A percentile compares a stretch with the other conserved stretches of the same genome.
phyloP scores from a whole-genome alignment of 1,140 invertebrate species.

The Drosophila seguyi region DNA sequence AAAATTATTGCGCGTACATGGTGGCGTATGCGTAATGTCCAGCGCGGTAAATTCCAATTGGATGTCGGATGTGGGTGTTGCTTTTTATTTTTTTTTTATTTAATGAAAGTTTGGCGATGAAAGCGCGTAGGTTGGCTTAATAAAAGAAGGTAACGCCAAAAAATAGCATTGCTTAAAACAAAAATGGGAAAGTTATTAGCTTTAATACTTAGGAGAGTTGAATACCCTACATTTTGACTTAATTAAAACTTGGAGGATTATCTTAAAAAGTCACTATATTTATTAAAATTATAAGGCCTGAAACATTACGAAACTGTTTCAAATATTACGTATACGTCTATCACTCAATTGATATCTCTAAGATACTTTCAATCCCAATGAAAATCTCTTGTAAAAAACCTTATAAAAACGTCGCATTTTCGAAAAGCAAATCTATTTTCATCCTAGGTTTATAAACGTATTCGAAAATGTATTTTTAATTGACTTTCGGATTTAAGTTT shows the following conservation, averaged over 20 bases:
- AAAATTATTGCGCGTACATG: constrained; percentile 65
- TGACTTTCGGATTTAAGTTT: no score
- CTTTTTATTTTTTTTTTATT: neutral
- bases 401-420: no score
- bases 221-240: neutral
- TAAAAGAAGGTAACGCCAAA: constrained; percentile 9
- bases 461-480: no score
- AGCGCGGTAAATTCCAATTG: constrained; percentile 43
- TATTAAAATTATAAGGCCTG: no score
- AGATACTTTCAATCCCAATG: no score
- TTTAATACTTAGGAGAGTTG: no score
- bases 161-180: neutral
- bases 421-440: no score
- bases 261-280: neutral
- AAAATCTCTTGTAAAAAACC: no score
- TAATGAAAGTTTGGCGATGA: constrained; percentile 49
- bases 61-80: constrained; percentile 39
- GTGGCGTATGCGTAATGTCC: constrained; percentile 78
- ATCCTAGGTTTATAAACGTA: no score
- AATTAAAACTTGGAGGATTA: neutral
- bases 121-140: constrained; percentile 37
- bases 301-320: no score
- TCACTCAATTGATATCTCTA: no score
- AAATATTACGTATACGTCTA: no score
- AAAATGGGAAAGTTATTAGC: constrained; percentile 20